Evolutionary conservation across 1,140 invertebrate species (phyloP), one percentile per base, ranked within the genome.

Genomic region (Caenorhabditis tropicalis): DNA sequence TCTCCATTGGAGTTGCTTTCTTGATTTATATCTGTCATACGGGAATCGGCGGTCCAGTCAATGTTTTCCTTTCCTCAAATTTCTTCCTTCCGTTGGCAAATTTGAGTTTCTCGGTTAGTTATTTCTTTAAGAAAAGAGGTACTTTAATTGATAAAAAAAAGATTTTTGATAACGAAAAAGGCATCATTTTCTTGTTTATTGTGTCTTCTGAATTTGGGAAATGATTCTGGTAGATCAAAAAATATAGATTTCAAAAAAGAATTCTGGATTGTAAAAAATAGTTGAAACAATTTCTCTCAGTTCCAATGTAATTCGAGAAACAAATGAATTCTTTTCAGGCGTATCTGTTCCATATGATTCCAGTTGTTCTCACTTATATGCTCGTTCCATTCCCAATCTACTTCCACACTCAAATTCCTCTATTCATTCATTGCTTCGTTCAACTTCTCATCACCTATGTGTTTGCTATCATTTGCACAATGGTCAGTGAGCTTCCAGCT

Each of bases 1-100:
- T 91, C 74, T 85, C 90, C 15, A 29, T 91, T 21, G 87, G 89
- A 16, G 74, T 91, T 31, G 82, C 86, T 24, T 91, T 89, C 88
- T 36, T 91, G 2, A 89, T 91, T 79, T 91, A 91, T 79, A 90
- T 90, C 19, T 91, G 90, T 43, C 90, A 91, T 85, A 91, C 89
- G 5, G 90, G 90, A 51, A 88, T 90, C 49, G 90, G 90, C 3
- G 90, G 90, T 56, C 84, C 70, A 10, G 33, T 91, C 39, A 91
- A 91, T 56, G 60, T 31, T 5, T 48, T 88, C 15, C 88, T 87
- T 19, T 88, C 79, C 16, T 74, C 85, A 19, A 53, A 82, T 6
- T 43, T 81, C 12, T 81, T 91, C 9, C 51, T 91, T 27, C 90
- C 90, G 10, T 74, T 91, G 12, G 91, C 90, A 16, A 88, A 85